Base-by-base conservation (phyloP, 2,888 invertebrate species). In the Griposia aprilina region DNA sequence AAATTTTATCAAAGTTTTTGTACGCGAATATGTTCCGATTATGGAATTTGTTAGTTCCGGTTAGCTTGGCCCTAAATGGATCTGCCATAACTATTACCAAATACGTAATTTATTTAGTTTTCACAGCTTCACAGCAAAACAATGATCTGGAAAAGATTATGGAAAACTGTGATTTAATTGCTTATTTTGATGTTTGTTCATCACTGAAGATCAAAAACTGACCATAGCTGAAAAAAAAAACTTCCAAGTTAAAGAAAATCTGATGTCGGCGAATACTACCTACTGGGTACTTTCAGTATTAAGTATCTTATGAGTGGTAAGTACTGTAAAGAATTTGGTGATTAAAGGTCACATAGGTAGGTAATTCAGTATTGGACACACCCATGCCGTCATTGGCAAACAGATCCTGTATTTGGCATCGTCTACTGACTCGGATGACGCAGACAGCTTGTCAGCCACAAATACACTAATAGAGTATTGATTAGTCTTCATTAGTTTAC, bases 1-100 rank as follows among this genome's bases (percentile, higher is more conserved):
- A 71, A 84, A 77, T 84, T 81, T 83, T 74, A 74, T 85, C 75
- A 74, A 85, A 82, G 65, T 69, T 78, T 78, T 74, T 78, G 74
- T 72, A 57, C 13, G 52, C 45, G 57, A 75, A 74, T 65, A 72
- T 69, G 74, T 72, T 72, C 15, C 36, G 30, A 68, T 77, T 77
- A 77, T 76, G 13, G 36, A 45, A 73, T 76, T 76, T 80, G 36
- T 80, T 70, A 36, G 48, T 65, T 57, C 10, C n/a, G 11, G 26
- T 68, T 68, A 70, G 36, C 50, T 48, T 76, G n/a, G 8, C 17
- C n/a, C 7, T 7, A 65, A 80, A 76, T 65, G 41, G 13, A 45
- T 23, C 57, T 52, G 30, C 8, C 26, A 41, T 13, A 80, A 78
- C 20, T 41, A 55, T 45, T 41, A 48, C 8, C 26, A 63, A 26